These are phyloP conservation scores for Sebastes taczanowskii DNA, from an alignment of 2,797 vertebrate genomes.

Conservation along the genomic window DNA sequence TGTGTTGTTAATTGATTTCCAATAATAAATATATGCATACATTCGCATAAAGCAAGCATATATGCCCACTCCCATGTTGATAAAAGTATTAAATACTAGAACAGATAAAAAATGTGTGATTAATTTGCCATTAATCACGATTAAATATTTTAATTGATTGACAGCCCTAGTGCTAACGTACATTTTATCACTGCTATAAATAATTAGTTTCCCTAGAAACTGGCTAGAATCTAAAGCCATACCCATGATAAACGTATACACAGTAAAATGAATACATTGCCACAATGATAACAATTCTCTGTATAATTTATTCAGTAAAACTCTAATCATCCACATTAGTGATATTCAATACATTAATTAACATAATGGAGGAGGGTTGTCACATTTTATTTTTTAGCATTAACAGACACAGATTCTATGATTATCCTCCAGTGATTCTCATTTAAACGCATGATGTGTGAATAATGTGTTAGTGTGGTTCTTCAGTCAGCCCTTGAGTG, in stretches of 20 bases:
- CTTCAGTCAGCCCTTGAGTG: conserved; percentile 57
- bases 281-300: background rate
- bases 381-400: background rate
- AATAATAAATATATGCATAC: too few species aligned
- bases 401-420: conserved; percentile 1
- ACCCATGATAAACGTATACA: background rate
- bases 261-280: background rate
- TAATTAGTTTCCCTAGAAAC: too few species aligned
- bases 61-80: too few species aligned
- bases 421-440: background rate
- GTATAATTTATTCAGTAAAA: conserved; percentile 60
- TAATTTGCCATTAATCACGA: too few species aligned
- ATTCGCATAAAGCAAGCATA: too few species aligned
- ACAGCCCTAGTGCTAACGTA: too few species aligned
- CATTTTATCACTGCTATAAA: too few species aligned
- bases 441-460: conserved; percentile 27
- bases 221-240: too few species aligned
- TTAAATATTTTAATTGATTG: too few species aligned
- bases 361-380: background rate
- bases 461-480: conserved; percentile 31
- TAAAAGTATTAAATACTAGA: too few species aligned
- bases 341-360: conserved; percentile 15
- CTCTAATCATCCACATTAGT: conserved; percentile 23
- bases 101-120: too few species aligned
- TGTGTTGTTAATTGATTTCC: too few species aligned